phyloP scores from a whole-genome alignment of 1,140 invertebrate species.

The Araneus ventricosus region DNA sequence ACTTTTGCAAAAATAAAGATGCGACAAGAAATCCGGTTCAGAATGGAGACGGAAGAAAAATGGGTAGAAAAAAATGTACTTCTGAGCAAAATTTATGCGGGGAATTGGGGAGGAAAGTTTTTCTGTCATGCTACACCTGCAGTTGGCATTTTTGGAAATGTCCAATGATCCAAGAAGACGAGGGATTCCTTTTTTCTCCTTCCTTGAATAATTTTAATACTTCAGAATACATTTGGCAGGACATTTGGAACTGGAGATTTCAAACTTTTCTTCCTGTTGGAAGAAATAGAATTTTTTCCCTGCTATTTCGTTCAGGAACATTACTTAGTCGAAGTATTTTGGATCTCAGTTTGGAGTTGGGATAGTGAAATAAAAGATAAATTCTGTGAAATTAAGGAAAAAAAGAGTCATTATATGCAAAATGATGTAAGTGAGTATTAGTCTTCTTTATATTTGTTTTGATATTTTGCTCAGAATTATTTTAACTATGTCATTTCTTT shows the following conservation, averaged over 20 bases:
- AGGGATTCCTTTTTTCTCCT: background rate
- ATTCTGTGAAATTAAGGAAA: too few relatives aligned
- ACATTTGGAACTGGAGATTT: background rate
- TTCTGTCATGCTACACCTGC: slow-evolving; percentile 6
- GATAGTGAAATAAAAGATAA: too few relatives aligned
- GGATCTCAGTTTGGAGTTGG: background rate
- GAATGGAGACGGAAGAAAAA: background rate
- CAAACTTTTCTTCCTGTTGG: background rate
- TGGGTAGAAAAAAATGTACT: background rate
- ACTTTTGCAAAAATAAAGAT: too few relatives aligned
- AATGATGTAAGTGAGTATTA: too few relatives aligned
- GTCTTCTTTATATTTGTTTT: too few relatives aligned
- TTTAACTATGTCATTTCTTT: too few relatives aligned
- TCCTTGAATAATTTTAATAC: slow-evolving; percentile 33
- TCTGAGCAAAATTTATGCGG: background rate
- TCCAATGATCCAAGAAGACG: background rate
- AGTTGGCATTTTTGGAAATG: slow-evolving; percentile 16
- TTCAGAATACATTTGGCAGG: slow-evolving; percentile 12
- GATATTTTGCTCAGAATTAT: too few relatives aligned
- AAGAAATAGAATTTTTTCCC: background rate
- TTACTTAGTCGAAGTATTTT: background rate
- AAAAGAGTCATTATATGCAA: too few relatives aligned
- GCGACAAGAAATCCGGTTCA: background rate
- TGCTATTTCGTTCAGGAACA: background rate
- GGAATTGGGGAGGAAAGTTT: background rate